A percentile compares a stretch with the other conserved stretches of the same genome.
These are phyloP conservation scores for Halcyon senegalensis DNA, from an alignment of 2,113 vertebrate species.

Conservation along the genomic window DNA sequence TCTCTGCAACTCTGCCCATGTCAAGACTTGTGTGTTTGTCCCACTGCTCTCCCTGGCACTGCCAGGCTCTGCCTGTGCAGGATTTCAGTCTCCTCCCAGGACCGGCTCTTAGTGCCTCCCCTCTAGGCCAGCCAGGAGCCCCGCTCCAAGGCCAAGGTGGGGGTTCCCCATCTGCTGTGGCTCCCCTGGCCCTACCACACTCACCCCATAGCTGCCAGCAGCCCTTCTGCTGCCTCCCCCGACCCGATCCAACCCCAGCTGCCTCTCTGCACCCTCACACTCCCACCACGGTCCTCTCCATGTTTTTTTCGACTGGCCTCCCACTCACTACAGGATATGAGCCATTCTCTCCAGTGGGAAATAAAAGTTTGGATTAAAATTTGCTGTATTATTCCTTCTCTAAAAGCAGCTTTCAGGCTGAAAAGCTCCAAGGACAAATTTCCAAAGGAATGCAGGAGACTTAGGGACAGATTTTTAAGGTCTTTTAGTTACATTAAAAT, in stretches of 20 bases:
- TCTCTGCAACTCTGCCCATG: not conserved
- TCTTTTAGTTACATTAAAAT: not conserved
- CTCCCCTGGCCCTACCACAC: not conserved
- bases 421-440: conserved; percentile 1
- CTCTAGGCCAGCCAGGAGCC: not conserved
- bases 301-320: not conserved
- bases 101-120: not conserved
- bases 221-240: not conserved
- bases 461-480: conserved; percentile 14
- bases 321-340: conserved; percentile 49
- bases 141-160: not conserved
- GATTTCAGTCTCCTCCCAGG: not conserved
- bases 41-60: not conserved
- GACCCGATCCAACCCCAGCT: not conserved
- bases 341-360: conserved; percentile 29
- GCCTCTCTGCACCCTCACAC: not conserved
- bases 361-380: conserved; percentile 51
- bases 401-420: conserved; percentile 19
- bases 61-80: not conserved
- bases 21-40: rapidly evolving
- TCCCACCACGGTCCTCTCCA: not conserved
- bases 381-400: conserved; percentile 7
- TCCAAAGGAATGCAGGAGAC: not conserved
- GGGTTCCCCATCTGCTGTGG: not conserved
- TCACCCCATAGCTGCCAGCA: not conserved